Conservation (phyloP, 2,113 vertebrate species). For the Engystomops pustulosus region DNA sequence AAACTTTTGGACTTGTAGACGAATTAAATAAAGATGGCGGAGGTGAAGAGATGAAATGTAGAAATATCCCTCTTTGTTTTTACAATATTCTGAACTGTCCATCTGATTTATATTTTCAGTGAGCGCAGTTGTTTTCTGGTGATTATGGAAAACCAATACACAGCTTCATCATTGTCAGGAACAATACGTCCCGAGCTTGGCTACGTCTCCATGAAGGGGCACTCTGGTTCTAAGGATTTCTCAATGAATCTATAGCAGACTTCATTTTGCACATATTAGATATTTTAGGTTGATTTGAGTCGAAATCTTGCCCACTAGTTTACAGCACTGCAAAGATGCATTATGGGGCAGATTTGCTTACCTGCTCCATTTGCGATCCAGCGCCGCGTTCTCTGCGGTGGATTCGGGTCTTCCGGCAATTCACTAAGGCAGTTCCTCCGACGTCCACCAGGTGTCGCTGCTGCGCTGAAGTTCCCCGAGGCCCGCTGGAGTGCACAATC, state of each 20-base stretch:
- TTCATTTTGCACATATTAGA: background rate
- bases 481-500: no score
- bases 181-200: background rate
- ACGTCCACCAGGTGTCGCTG: no score
- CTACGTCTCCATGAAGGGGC: background rate
- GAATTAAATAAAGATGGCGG: slow-evolving; percentile 29
- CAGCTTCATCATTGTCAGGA: background rate
- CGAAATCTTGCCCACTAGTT: no score
- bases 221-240: background rate
- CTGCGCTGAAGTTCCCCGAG: no score
- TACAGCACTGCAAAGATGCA: no score
- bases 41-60: slow-evolving; percentile 39
- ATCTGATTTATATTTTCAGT: slow-evolving; percentile 36
- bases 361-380: no score
- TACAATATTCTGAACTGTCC: slow-evolving; percentile 1
- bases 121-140: background rate
- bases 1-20: slow-evolving; percentile 46
- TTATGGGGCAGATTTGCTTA: no score
- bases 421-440: no score
- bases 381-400: no score
- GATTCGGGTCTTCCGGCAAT: no score
- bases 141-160: slow-evolving; percentile 4
- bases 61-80: slow-evolving; percentile 33
- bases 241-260: background rate
- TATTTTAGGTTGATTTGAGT: background rate